Base-by-base conservation (phyloP, 2,797 vertebrate species). In the Hipposideros larvatus region DNA sequence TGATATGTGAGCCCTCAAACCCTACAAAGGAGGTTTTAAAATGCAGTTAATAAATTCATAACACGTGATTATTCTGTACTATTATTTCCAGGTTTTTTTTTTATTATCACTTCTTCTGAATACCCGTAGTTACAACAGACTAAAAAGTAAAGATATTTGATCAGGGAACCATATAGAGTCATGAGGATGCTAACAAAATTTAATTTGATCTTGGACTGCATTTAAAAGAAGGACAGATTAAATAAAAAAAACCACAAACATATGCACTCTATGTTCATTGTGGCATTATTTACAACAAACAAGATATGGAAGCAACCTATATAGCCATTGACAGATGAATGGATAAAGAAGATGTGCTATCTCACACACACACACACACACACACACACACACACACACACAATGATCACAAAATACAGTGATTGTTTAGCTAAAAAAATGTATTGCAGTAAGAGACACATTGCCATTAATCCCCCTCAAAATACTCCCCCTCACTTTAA, bases 71-170 rank as follows among this genome's bases (percentile, higher is more conserved):
- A 78, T 57, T 70, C 34, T 75, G 28, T 59, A 37, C 91, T 65
- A 57, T 91, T 90, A 53, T 70, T 94, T 96, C 15, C 16, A 53
- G 59, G 70, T 88, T 85, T 84, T 55, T 78, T 88, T 87, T 84
- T 51, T 37, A 68, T 91, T 84, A 71, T 91, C 37, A 48, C 87
- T 92, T 78, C 34, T 87, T 92, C 28, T 66, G 37, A 87, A 75
- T 0, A 66, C 2, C 6, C 16, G 80, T 86, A 92, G 24, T 73
- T 53, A 57, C 15, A 88, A 18, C 11, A 96, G 51, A 73, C 70
- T 90, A n/a, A 80, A 80, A 63, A 66, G 31, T 70, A 8, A 92
- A 91, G 13, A 2, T 71, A 2, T 70, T 88, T 57, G 13, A 24
- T 85, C 73, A 78, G 75, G 28, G 21, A 94, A 31, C 3, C n/a